Percentiles rank a stretch among this genome's conserved stretches.
phyloP scores from a whole-genome alignment of 2,113 vertebrate species.

The Polyodon spathula region DNA sequence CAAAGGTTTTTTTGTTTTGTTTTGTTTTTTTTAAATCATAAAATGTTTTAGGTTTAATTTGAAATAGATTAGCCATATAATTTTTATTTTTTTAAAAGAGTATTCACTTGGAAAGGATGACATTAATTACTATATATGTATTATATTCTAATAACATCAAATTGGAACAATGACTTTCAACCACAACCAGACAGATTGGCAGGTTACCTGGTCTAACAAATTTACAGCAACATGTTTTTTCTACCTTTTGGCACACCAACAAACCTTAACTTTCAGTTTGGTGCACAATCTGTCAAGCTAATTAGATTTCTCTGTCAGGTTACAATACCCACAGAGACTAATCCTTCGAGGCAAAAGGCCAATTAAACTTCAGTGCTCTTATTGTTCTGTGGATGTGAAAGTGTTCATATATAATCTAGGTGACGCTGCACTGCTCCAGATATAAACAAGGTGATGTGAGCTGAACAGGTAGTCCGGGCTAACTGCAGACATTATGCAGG shows the following conservation, averaged over 20 bases:
- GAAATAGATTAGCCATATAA: too few species aligned
- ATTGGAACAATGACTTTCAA: not conserved
- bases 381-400: constrained; percentile 1
- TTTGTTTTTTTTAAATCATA: not conserved
- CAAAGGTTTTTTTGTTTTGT: not conserved
- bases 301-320: constrained; percentile 4
- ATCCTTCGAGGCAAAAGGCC: not conserved
- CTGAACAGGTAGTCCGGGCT: not conserved
- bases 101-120: too few species aligned
- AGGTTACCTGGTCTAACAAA: not conserved
- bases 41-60: too few species aligned
- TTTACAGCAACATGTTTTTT: not conserved
- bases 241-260: not conserved
- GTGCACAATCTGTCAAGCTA: constrained; percentile 2
- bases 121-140: too few species aligned
- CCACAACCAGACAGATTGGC: not conserved
- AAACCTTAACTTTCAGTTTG: not conserved
- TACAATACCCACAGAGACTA: not conserved
- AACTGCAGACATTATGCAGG: not conserved
- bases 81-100: too few species aligned
- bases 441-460: not conserved
- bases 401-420: not conserved
- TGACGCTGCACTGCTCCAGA: not conserved
- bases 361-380: not conserved
- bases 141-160: too few species aligned